Evolutionary conservation across 2,797 vertebrate species (phyloP).

Genomic region (Rhinatrema bivittatum): DNA sequence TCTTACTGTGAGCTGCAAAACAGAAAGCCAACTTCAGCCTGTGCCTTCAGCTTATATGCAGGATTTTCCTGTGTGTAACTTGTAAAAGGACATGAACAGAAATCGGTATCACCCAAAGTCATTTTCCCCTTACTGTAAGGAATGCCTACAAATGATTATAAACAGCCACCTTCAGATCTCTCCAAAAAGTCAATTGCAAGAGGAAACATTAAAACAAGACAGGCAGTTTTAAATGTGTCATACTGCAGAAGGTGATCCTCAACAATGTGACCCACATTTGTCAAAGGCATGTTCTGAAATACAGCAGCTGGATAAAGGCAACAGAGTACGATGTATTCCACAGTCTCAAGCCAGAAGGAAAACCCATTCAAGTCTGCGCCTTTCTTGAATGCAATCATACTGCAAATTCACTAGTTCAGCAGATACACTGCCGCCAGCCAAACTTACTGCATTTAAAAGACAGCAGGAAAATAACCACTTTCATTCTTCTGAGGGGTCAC

Average conservation of each 20-base stretch:
- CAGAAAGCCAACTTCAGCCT: no score
- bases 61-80: no score
- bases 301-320: background rate
- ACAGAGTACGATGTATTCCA: conserved; percentile 10
- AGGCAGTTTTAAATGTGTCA: conserved; percentile 2
- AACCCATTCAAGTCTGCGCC: background rate
- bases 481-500: no score
- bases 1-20: no score
- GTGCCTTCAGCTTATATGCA: no score
- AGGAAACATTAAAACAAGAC: conserved; percentile 2
- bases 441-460: no score
- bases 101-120: no score
- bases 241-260: conserved; percentile 6
- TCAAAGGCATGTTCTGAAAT: background rate
- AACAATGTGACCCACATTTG: background rate
- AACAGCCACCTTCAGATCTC: no score
- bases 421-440: background rate
- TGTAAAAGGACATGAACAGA: no score
- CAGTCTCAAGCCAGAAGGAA: conserved; percentile 4
- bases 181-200: background rate
- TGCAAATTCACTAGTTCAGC: background rate
- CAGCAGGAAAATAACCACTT: no score
- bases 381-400: background rate
- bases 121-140: no score
- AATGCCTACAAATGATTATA: no score